phyloP scores from a whole-genome alignment of 2,113 vertebrate species.

The Dipodomys ordii region DNA sequence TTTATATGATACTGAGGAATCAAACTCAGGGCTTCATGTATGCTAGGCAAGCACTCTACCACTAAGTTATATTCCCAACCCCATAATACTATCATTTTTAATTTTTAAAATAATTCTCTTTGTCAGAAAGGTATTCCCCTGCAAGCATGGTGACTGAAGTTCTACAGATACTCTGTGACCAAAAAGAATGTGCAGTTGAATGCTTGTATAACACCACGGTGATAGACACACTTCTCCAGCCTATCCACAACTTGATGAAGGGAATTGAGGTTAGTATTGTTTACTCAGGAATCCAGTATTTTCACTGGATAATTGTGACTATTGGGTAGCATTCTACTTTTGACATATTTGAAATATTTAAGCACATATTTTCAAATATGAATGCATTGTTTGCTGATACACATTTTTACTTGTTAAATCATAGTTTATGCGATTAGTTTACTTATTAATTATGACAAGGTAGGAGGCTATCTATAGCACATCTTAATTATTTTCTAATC shows the following conservation, averaged over 20 bases:
- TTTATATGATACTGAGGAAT: no score
- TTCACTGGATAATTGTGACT: neutral
- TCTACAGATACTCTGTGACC: constrained; percentile 93
- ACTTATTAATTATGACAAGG: constrained; percentile 18
- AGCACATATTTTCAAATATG: neutral
- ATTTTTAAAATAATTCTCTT: constrained; percentile 60
- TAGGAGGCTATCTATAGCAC: neutral
- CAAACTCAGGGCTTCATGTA: no score
- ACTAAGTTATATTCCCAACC: no score
- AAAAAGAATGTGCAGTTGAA: constrained; percentile 91
- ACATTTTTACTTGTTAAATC: constrained; percentile 52
- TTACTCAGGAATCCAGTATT: neutral
- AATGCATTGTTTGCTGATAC: constrained; percentile 18
- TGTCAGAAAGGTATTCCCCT: constrained; percentile 91
- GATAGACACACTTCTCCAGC: constrained; percentile 90
- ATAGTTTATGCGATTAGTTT: constrained; percentile 6
- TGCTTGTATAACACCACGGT: constrained; percentile 90
- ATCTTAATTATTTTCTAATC: constrained; percentile 31
- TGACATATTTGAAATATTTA: constrained; percentile 7
- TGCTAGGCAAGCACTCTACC: no score
- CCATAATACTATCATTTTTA: neutral
- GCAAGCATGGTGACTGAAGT: constrained; percentile 92
- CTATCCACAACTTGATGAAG: constrained; percentile 89
- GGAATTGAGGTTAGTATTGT: constrained; percentile 89
- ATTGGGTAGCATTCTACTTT: neutral